Base-by-base conservation (phyloP, 2,797 vertebrate genomes). In the Neomorphus geoffroyi region DNA sequence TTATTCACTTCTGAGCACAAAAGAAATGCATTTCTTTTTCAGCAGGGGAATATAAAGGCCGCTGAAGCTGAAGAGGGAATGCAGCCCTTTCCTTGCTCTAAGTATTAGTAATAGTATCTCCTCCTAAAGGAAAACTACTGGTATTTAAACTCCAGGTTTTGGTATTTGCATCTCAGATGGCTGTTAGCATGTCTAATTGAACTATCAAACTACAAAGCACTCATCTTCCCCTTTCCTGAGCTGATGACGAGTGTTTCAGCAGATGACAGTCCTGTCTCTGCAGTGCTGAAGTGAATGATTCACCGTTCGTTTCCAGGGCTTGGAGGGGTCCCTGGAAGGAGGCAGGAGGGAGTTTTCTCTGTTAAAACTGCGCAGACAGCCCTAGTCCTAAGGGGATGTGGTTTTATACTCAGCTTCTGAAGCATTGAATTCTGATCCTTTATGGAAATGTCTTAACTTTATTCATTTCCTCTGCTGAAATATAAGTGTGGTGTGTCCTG, bases 161-260 rank as follows among this genome's bases (percentile, higher is more conserved):
- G 81, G 13, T 71, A 56, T 95, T 96, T 94, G 77, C 90, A 80
- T 92, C 88, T 88, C 71, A 50, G 64, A 43, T 30, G 88, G 66
- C 78, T 83, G 70, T 54, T 86, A 69, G 61, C 18, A 4, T 28
- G 33, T 72, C 51, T 86, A 50, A 57, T 65, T 87, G 88, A 92
- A 62, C 92, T 79, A 28, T 61, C 87, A 66, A 43, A 65, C 81
- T 43, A 11, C 79, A 39, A 1, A 13, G 66, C 77, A 43, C 88
- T 77, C 33, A 14, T 48, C 71, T 67, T 64, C 81, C 78, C 54
- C 74, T 23, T 24, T 70, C 50, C 69, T 51, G 82, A 69, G 21
- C 2, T 54, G 83, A 51, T 23, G 1, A 80, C 89, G 69, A 60
- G 27, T 33, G 82, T 69, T 69, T 43, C 92, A 58, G 95, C 92